phyloP scores from a whole-genome alignment of 2,888 invertebrate species.

The Cephus spinipes region DNA sequence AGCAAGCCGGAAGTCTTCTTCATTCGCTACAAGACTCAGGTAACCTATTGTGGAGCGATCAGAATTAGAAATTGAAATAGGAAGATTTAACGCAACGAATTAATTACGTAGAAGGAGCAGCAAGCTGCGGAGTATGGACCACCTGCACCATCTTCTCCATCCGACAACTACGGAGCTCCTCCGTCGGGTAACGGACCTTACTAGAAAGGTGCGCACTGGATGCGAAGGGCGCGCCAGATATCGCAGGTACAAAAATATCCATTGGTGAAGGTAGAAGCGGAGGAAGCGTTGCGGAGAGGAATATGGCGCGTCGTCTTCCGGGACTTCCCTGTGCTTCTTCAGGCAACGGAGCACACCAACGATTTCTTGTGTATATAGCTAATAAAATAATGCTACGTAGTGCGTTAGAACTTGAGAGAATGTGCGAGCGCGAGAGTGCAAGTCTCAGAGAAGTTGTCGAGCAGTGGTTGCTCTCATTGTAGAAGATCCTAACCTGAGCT shows the following conservation, averaged over 20 bases:
- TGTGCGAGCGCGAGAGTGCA: neutral
- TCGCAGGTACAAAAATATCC: neutral
- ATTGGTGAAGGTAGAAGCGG: too few species aligned
- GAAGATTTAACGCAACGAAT: constrained; percentile 7
- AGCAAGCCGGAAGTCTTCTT: constrained; percentile 92
- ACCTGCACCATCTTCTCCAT: constrained; percentile 50
- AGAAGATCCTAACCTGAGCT: neutral
- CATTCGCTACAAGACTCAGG: constrained; percentile 90
- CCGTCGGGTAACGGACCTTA: constrained; percentile 48
- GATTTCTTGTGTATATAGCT: neutral
- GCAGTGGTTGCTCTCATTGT: neutral
- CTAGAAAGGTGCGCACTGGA: constrained; percentile 19
- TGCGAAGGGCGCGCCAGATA: neutral
- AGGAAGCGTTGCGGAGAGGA: neutral
- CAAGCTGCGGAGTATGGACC: constrained; percentile 58
- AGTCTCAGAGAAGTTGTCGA: neutral
- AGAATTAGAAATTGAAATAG: constrained; percentile 1
- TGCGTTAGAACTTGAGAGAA: neutral
- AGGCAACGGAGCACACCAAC: neutral
- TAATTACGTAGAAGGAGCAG: constrained; percentile 53
- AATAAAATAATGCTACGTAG: neutral
- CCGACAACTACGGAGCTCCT: constrained; percentile 69
- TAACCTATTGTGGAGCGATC: constrained; percentile 54
- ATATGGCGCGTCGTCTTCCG: neutral
- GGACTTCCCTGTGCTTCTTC: neutral